Evolutionary conservation across 2,888 invertebrate genomes (phyloP).

Genomic region (Ferdinandea cuprea): DNA sequence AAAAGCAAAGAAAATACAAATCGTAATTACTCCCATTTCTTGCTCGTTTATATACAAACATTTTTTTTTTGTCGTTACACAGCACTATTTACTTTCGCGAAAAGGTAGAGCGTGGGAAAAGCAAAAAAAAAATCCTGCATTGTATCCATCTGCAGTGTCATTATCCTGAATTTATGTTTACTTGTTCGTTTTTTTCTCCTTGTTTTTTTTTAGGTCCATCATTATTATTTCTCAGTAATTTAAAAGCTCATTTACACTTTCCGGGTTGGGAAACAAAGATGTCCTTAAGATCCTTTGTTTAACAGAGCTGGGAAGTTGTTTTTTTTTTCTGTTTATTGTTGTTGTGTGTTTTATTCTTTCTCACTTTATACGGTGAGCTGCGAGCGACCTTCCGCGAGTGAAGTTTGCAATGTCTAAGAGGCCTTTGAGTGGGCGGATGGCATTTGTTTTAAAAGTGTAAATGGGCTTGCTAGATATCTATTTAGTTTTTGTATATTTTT

Average conservation of each 20-base stretch:
- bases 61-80: conserved; percentile 15
- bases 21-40: conserved; percentile 37
- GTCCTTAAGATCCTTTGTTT: conserved; percentile 60
- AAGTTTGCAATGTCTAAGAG: conserved; percentile 43
- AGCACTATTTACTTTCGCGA: conserved; percentile 66
- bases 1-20: conserved; percentile 8
- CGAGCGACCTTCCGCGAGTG: conserved; percentile 50
- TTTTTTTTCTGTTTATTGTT: not conserved
- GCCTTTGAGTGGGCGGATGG: conserved; percentile 50
- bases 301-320: conserved; percentile 10
- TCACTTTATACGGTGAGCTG: conserved; percentile 14
- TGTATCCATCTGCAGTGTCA: conserved; percentile 59
- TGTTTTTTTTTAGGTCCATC: conserved; percentile 38
- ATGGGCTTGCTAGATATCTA: conserved; percentile 43
- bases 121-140: conserved; percentile 33
- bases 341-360: not conserved
- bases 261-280: conserved; percentile 60
- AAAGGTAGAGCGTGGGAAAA: conserved; percentile 14
- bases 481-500: conserved; percentile 13
- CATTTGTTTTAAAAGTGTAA: conserved; percentile 62
- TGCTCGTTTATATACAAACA: conserved; percentile 42
- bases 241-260: conserved; percentile 75
- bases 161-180: conserved; percentile 77
- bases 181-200: conserved; percentile 78
- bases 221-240: conserved; percentile 71